These are phyloP conservation scores for Yponomeuta evonymella DNA, from an alignment of 2,888 invertebrate species.

Conservation along the genomic window DNA sequence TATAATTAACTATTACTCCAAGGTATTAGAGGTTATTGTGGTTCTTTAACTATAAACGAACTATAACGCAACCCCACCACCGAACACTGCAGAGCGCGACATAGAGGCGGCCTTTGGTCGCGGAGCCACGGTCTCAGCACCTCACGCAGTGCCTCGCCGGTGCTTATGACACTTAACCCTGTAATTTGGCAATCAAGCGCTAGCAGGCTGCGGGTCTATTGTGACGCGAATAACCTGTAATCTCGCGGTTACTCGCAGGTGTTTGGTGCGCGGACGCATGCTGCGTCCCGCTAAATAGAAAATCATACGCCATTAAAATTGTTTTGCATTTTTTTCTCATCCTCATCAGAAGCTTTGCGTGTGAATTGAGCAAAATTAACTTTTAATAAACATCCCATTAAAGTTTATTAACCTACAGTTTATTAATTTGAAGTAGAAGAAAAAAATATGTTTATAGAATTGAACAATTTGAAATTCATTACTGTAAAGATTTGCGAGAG, in stretches of 20 bases:
- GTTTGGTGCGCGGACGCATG: constrained; percentile 32
- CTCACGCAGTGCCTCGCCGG: constrained; percentile 28
- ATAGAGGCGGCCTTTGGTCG: background rate
- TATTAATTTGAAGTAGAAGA: too few species aligned
- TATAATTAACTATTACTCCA: too few species aligned
- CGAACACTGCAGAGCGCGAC: background rate
- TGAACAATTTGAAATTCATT: background rate
- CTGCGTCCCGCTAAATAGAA: constrained; percentile 11
- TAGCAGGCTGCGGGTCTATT: constrained; percentile 45
- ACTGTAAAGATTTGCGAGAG: background rate
- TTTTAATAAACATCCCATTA: background rate
- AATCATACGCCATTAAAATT: constrained; percentile 11
- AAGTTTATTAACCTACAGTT: background rate
- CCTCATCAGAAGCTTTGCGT: background rate
- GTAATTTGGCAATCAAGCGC: constrained; percentile 67
- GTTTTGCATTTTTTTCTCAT: background rate
- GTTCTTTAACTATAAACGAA: background rate
- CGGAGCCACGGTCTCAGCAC: background rate
- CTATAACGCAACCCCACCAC: background rate
- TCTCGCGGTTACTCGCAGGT: constrained; percentile 67
- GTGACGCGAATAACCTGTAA: constrained; percentile 52
- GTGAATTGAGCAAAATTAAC: background rate
- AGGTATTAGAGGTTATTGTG: too few species aligned
- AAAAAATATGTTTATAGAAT: too few species aligned
- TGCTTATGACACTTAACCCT: constrained; percentile 65